Evolutionary conservation across 2,888 invertebrate genomes (phyloP).

Genomic region (Sceliomorpha sp.): DNA sequence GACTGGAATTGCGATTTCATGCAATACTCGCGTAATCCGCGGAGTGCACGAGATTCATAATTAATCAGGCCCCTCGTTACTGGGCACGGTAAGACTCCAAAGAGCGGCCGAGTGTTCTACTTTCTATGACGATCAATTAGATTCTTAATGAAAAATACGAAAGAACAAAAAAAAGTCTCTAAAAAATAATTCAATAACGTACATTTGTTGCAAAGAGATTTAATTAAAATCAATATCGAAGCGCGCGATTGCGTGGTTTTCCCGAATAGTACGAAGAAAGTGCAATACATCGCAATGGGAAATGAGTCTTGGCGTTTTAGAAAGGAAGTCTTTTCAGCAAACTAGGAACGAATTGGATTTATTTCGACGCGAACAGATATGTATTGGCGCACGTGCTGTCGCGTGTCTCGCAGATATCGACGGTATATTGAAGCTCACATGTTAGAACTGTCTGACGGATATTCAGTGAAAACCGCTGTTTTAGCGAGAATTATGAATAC

Average conservation of each 20-base stretch:
- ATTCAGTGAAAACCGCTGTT: slow-evolving; percentile 9
- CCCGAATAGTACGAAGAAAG: slow-evolving; percentile 20
- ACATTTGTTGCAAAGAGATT: slow-evolving; percentile 15
- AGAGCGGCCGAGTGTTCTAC: slow-evolving; percentile 48
- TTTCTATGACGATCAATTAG: slow-evolving; percentile 50
- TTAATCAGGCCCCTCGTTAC: slow-evolving; percentile 62
- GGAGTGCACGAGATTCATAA: slow-evolving; percentile 64
- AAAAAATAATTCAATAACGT: slow-evolving; percentile 7
- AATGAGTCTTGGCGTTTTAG: slow-evolving; percentile 33
- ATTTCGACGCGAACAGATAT: slow-evolving; percentile 22
- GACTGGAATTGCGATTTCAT: slow-evolving; percentile 57
- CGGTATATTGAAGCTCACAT: slow-evolving; percentile 18
- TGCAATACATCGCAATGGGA: slow-evolving; percentile 19
- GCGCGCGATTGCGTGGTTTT: slow-evolving; percentile 8
- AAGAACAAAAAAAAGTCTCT: background rate
- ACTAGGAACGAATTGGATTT: slow-evolving; percentile 26
- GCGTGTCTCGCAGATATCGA: slow-evolving; percentile 15
- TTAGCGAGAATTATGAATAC: slow-evolving; percentile 3
- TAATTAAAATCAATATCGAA: slow-evolving; percentile 30
- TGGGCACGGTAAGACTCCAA: slow-evolving; percentile 34
- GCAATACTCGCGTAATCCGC: slow-evolving; percentile 64
- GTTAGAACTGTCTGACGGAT: slow-evolving; percentile 7
- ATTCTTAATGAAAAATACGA: slow-evolving; percentile 21
- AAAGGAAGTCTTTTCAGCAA: slow-evolving; percentile 31
- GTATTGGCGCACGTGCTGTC: slow-evolving; percentile 26